A percentile compares a stretch with the other conserved stretches of the same genome.
These are phyloP conservation scores for Triplophysa bombifrons DNA, from an alignment of 2,797 vertebrate species.

Conservation along the genomic window DNA sequence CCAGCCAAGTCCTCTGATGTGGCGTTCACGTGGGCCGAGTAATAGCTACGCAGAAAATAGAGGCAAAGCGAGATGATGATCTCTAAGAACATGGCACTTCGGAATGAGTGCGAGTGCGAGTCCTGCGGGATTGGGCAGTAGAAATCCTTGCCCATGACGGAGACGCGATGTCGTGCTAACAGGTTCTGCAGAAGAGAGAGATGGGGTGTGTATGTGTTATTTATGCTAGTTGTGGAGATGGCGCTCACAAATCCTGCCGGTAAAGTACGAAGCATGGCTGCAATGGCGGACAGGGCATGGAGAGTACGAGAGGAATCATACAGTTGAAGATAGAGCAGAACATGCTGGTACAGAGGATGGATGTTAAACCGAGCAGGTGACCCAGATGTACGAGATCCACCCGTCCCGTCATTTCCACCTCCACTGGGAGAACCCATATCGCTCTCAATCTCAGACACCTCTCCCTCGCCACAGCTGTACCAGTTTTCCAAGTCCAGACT, in stretches of 20 bases:
- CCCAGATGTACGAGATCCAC: constrained; percentile 64
- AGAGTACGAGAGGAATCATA: constrained; percentile 96
- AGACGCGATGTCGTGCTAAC: constrained; percentile 91
- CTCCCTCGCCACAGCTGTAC: constrained; percentile 99
- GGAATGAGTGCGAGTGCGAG: constrained; percentile 92
- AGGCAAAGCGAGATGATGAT: constrained; percentile 96
- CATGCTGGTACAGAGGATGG: constrained; percentile 96
- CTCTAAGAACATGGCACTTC: constrained; percentile 98
- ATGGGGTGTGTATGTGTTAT: constrained; percentile 96
- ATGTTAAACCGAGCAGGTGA: constrained; percentile 89
- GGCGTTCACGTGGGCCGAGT: constrained; percentile 89
- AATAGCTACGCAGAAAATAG: constrained; percentile 95
- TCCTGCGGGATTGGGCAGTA: constrained; percentile 96
- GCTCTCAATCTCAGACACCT: constrained; percentile 98
- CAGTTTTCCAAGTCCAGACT: constrained; percentile 98
- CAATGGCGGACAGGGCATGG: constrained; percentile 92
- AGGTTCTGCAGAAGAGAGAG: constrained; percentile 96
- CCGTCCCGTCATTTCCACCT: constrained; percentile 40
- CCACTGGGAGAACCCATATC: constrained; percentile 90
- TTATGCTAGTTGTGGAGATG: constrained; percentile 97
- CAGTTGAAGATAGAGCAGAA: constrained; percentile 93
- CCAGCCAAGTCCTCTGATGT: constrained; percentile 91
- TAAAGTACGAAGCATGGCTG: constrained; percentile 91
- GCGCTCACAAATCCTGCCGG: constrained; percentile 94
- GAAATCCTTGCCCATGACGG: constrained; percentile 98